Conservation (phyloP, 2,888 invertebrate species). For the Quadroppia sp. region DNA sequence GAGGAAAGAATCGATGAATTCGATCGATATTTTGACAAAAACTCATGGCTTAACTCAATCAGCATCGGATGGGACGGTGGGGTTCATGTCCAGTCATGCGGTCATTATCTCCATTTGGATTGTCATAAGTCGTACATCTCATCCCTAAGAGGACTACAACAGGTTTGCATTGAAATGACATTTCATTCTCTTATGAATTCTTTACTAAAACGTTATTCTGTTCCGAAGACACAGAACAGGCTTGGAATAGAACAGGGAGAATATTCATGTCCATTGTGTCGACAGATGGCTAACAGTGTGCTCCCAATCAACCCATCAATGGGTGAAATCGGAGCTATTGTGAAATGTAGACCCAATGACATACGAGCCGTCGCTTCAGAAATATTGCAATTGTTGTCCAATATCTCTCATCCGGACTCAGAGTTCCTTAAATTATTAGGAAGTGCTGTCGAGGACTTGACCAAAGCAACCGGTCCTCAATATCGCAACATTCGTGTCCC, state of each 20-base stretch:
- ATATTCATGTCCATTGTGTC: conserved; percentile 90
- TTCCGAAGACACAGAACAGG: conserved; percentile 16
- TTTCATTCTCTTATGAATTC: too few species aligned
- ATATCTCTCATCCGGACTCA: conserved; percentile 50
- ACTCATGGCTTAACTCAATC: conserved; percentile 72
- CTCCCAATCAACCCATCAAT: conserved; percentile 60
- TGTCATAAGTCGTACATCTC: conserved; percentile 87
- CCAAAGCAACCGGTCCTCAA: conserved; percentile 75
- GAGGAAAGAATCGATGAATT: conserved; percentile 72
- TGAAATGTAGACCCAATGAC: conserved; percentile 55
- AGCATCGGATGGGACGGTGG: conserved; percentile 85
- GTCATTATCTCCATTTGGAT: conserved; percentile 91
- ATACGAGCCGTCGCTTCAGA: conserved; percentile 48
- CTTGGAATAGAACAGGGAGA: conserved; percentile 62
- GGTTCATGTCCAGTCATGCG: conserved; percentile 89
- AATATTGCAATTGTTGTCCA: conserved; percentile 57
- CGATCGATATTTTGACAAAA: conserved; percentile 69
- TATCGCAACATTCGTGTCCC: conserved; percentile 63
- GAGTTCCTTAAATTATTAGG: conserved; percentile 54
- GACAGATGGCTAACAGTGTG: conserved; percentile 84
- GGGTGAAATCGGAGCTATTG: conserved; percentile 61
- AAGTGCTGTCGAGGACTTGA: conserved; percentile 76
- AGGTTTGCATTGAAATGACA: too few species aligned
- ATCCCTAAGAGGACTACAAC: conserved; percentile 63
- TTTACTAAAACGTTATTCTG: too few species aligned